Evolutionary conservation across 2,113 vertebrate genomes (phyloP), one percentile per base, ranked within the genome.

Genomic region (Pachycephala philippinensis): DNA sequence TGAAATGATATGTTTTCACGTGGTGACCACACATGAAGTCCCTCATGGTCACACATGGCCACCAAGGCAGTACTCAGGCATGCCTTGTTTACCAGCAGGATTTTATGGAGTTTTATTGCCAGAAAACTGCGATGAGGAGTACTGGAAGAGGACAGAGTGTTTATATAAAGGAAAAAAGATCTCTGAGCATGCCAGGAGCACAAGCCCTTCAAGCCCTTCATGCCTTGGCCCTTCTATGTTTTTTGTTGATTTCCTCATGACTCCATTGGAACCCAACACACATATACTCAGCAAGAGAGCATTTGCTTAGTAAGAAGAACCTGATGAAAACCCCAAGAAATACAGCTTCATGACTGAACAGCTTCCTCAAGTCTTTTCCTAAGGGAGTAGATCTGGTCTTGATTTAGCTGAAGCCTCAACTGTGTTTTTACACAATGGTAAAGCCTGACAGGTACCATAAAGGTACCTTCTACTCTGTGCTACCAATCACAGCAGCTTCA

Each of bases 1-100:
- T 79, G 70, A 89, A 91, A 87, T 68, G 0, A 15, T 87, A 68
- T 26, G 19, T 64, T 94, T 93, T 68, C 78, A 93, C 1, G 0
- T 76, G 53, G 70, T 64, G 92, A 79, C 88, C 94, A 90, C 79
- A 88, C 85, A 74, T 83, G 79, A 88, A 93, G 63, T 50, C 53
- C 37, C 57, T 86, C 54, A 45, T 8, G 50, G 79, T 90, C 94
- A 96, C n/a, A 10, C 28, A 54, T 5, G 54, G 82, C 90, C 88
- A 88, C 66, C 85, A 92, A 94, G n/a, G 75, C 66, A 86, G 83
- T 77, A 76, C 26, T 83, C 0, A 0, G 35, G 79, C 79, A 69
- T 77, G 66, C 59, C 79, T 72, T 93, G 61, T 95, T 91, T 87
- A 91, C 74, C 37, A 74, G 78, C 39, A 66, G 26, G 49, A 65